A percentile compares a stretch with the other conserved stretches of the same genome.
Conservation (phyloP, 2,797 vertebrate genomes). For the Ctenopoma kingsleyae region DNA sequence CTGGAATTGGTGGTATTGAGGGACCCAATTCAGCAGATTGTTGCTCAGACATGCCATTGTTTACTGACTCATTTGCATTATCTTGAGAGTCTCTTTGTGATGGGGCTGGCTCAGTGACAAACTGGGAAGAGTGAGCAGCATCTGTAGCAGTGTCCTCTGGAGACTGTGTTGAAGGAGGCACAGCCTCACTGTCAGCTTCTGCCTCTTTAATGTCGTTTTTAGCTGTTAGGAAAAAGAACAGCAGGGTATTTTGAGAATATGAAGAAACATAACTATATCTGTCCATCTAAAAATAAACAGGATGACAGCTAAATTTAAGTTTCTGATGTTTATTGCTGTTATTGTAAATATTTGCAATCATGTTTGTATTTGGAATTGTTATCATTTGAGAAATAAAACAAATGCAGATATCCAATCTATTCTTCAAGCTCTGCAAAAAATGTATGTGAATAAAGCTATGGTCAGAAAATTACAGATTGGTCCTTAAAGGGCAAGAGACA, state of each 20-base stretch:
- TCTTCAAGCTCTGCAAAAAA: background rate
- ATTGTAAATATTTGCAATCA: background rate
- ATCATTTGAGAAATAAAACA: background rate
- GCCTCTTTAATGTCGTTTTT: conserved; percentile 49
- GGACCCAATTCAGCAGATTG: conserved; percentile 36
- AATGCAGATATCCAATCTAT: background rate
- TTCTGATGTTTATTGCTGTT: background rate
- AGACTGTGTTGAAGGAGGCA: conserved; percentile 1
- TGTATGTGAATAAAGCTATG: background rate
- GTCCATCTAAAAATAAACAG: too few species aligned
- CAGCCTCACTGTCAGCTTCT: conserved; percentile 65
- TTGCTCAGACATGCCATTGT: conserved; percentile 59
- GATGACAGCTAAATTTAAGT: background rate
- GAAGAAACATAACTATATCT: background rate
- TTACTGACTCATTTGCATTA: conserved; percentile 74
- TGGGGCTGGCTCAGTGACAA: conserved; percentile 25
- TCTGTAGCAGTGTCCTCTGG: conserved; percentile 69
- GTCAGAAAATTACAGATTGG: background rate
- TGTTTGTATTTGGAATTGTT: background rate
- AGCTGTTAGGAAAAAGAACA: conserved; percentile 75
- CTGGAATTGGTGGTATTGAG: conserved; percentile 54
- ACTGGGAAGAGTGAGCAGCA: conserved; percentile 27
- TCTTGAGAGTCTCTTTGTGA: conserved; percentile 39
- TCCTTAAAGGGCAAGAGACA: background rate
- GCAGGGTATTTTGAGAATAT: conserved; percentile 38